Evolutionary conservation across 2,888 invertebrate genomes (phyloP).

Genomic region (Agrypnus murinus): DNA sequence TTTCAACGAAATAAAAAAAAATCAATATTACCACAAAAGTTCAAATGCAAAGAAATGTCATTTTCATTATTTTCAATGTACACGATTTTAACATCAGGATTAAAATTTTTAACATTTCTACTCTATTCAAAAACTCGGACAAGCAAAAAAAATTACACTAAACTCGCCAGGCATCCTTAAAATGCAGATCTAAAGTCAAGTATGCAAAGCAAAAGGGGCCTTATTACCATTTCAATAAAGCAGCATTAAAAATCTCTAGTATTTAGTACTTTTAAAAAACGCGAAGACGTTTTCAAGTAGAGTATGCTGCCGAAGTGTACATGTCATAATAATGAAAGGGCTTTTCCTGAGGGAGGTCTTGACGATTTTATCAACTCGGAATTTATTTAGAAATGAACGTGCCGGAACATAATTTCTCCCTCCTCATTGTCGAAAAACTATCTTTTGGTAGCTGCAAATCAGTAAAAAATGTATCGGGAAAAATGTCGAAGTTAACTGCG

Average conservation of each 20-base stretch:
- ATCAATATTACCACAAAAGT: no score
- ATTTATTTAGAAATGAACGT: slow-evolving; percentile 42
- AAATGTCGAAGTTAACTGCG: not conserved
- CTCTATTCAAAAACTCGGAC: not conserved
- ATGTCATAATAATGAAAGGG: slow-evolving; percentile 39
- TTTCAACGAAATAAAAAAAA: no score
- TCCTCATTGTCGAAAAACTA: slow-evolving; percentile 10
- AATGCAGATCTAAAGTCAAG: slow-evolving; percentile 46
- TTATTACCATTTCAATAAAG: slow-evolving; percentile 44
- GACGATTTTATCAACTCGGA: slow-evolving; percentile 37
- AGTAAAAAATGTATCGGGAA: not conserved
- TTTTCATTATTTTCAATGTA: no score
- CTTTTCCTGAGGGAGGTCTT: slow-evolving; percentile 30
- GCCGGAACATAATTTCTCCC: slow-evolving; percentile 44
- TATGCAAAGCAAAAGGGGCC: slow-evolving; percentile 40
- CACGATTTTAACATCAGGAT: no score
- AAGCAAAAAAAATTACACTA: slow-evolving; percentile 9
- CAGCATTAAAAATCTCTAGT: slow-evolving; percentile 44
- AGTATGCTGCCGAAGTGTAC: slow-evolving; percentile 34
- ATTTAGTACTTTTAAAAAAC: slow-evolving; percentile 37
- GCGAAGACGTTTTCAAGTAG: slow-evolving; percentile 45
- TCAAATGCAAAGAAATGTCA: no score
- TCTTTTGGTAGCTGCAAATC: slow-evolving; percentile 6
- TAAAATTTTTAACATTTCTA: no score
- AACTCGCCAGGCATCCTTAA: slow-evolving; percentile 45